phyloP scores from a whole-genome alignment of 2,113 vertebrate species.

The Ceuthmochares aereus region DNA sequence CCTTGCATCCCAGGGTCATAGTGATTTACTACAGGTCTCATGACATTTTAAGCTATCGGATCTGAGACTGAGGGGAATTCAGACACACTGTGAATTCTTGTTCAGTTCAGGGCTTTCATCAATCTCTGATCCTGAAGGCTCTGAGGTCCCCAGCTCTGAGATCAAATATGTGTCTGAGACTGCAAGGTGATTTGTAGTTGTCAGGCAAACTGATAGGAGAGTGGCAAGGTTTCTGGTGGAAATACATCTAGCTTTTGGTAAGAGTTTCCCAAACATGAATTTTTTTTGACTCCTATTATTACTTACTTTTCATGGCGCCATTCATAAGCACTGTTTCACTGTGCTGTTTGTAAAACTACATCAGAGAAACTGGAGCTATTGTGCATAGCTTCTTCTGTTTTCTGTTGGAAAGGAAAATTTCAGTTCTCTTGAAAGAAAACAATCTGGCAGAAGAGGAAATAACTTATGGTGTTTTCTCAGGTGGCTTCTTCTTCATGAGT shows the following conservation, averaged over 20 bases:
- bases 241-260: neutral
- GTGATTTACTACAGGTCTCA: neutral
- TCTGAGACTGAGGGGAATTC: neutral
- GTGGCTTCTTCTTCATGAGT: neutral
- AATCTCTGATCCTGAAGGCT: neutral
- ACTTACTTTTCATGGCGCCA: neutral
- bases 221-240: neutral
- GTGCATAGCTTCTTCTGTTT: neutral
- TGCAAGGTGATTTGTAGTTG: neutral
- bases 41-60: neutral
- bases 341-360: neutral
- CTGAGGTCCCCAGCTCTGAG: neutral
- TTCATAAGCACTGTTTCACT: accelerated
- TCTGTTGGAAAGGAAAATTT: neutral
- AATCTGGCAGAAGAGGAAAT: neutral
- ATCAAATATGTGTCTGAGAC: accelerated
- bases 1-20: accelerated
- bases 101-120: neutral
- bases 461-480: neutral
- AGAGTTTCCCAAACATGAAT: neutral
- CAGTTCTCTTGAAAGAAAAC: neutral
- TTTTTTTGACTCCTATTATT: neutral
- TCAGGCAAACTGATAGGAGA: neutral
- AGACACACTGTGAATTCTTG: neutral
- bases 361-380: neutral